Evolutionary conservation across 2,888 invertebrate genomes (phyloP), one percentile per base, ranked within the genome.

Genomic region (Nemotelus pantherinus): DNA sequence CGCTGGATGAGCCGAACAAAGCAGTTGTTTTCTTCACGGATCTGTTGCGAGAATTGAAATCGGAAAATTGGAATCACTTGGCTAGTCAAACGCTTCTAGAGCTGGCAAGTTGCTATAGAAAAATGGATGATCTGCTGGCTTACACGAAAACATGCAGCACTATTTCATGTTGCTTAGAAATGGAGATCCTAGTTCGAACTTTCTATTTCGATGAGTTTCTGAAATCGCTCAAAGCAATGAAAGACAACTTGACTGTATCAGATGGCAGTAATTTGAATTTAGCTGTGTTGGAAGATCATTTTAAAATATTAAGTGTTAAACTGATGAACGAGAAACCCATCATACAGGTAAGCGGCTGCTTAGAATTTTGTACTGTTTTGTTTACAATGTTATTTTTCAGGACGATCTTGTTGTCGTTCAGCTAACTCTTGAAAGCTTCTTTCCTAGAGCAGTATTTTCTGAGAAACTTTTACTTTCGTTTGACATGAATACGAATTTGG

Each of bases 11-110:
- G 85, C 93, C 94, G 0, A 92, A 95, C 81, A 97, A 97, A 86
- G 95, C 98, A 0, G 94, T 95, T 3, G 94, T 94, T 0, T 98
- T 97, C 86, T 90, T 98, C 2, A 91, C 92, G 72, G 97, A 97
- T 84, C 93, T 96, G 0, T 87, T 97, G 45, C 91, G 95, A 75
- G 95, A 95, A 3, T 95, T 95, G 82, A 93, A 93, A 83, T 92
- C 93, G 77, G 97, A 98, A 84, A 94, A 94, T 41, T 98, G 98
- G 98, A 89, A 89, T 77, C 91, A 92, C 76, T 88, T 98, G 55
- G 94, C 94, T 0, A 93, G 94, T 0, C 93, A 95, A 84, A 95
- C 95, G 0, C 90, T 95, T 80, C 87, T 96, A 0, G 94, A 96
- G 82, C 87, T 98, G 57, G 95, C 95, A 0, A 91, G 93, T 67